Evolutionary conservation across 1,140 invertebrate species (phyloP), one percentile per base, ranked within the genome.

Genomic region (Panonychus citri): DNA sequence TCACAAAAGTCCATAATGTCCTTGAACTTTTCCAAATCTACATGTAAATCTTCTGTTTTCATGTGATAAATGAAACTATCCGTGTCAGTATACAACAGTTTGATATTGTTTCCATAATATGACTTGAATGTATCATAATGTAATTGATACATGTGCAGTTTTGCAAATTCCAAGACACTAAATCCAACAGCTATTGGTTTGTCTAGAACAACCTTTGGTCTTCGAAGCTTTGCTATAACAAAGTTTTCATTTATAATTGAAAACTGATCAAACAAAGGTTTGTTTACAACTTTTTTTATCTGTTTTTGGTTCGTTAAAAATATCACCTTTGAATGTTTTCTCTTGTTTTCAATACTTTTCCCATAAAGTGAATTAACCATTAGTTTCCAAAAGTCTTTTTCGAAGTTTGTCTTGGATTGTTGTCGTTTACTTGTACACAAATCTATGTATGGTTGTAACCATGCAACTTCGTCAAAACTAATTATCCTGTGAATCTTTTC

Each of bases 331-430:
- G 65, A 64, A 60, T 66, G 60, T 56, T 73, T 72, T 58, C 66
- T 64, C 17, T 71, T 62, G 65, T 73, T 73, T 65, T 74, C 71
- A 64, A 72, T 72, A 1, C 67, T 69, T 66, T 72, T 73, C 1
- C 70, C 72, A 63, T 69, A 74, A 15, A 72, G 62, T 3, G 66
- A 62, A 63, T 74, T 74, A 60, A 71, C 71, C 59, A 73, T 66
- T 56, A 74, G 57, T 58, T 67, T 67, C 52, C 59, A 65, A 28
- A 67, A 66, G 58, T 66, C 59, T 62, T 64, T 64, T 54, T 66
- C 60, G 60, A 66, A 66, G 46, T 61, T 55, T 60, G 62, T 65
- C 13, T 50, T 62, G 42, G 62, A 61, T 59, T 63, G 50, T 57
- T 53, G 56, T 57, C 60, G 56, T 21, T 57, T 56, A 46, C 63